These are phyloP conservation scores for Cordylochernes scorpioides DNA, from an alignment of 2,888 invertebrate species.

Conservation along the genomic window DNA sequence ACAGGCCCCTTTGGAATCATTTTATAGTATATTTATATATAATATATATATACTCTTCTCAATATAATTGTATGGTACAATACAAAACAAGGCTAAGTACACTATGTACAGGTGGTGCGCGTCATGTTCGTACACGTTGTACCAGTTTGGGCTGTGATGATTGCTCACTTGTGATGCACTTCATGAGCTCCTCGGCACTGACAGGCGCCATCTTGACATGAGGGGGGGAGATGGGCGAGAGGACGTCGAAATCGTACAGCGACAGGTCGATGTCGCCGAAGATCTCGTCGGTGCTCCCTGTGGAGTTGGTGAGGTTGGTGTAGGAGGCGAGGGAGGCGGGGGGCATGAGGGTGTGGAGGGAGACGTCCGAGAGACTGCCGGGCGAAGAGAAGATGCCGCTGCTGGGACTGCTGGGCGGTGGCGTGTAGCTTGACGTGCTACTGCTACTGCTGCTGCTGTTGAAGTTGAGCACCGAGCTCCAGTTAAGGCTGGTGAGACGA, in stretches of 20 bases:
- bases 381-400: slow-evolving; percentile 6
- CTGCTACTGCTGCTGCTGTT: slow-evolving; percentile 30
- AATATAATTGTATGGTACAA: too few relatives aligned
- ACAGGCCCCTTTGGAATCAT: too few relatives aligned
- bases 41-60: too few relatives aligned
- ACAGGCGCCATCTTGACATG: slow-evolving; percentile 20
- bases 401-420: slow-evolving; percentile 1
- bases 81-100: too few relatives aligned
- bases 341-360: slow-evolving; percentile 11
- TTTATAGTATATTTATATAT: too few relatives aligned
- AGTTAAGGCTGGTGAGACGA: slow-evolving; percentile 51
- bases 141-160: too few relatives aligned
- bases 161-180: too few relatives aligned
- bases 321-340: slow-evolving; percentile 5
- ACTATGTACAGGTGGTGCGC: too few relatives aligned
- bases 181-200: slow-evolving; percentile 23
- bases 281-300: slow-evolving; percentile 13
- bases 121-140: too few relatives aligned
- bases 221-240: slow-evolving; percentile 18
- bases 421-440: slow-evolving; percentile 3
- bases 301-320: slow-evolving; percentile 3
- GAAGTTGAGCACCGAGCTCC: slow-evolving; percentile 65
- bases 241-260: slow-evolving; percentile 28
- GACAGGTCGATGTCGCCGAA: slow-evolving; percentile 31
- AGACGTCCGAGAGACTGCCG: slow-evolving; percentile 3